These are phyloP conservation scores for Wiebesia pumilae DNA, from an alignment of 1,140 invertebrate species.

Conservation along the genomic window DNA sequence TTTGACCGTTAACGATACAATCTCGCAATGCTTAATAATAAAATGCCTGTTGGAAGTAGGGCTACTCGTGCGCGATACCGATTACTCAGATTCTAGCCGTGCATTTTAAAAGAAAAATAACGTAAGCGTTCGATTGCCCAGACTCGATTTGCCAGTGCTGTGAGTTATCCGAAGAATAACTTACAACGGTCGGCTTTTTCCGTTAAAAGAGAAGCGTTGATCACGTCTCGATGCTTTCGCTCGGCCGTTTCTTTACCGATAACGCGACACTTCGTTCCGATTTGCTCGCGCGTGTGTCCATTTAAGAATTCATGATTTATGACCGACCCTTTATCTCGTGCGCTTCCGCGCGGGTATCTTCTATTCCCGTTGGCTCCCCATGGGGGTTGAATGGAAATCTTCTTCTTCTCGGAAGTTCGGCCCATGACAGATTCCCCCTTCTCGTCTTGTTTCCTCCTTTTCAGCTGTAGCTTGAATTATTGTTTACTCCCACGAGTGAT, in stretches of 20 bases:
- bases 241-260: not conserved
- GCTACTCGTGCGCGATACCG: too few relatives aligned
- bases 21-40: not conserved
- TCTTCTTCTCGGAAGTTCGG: not conserved
- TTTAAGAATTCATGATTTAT: not conserved
- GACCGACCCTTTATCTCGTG: not conserved
- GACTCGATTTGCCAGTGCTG: too few relatives aligned
- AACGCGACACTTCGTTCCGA: not conserved
- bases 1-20: not conserved
- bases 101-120: too few relatives aligned
- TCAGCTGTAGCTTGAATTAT: not conserved
- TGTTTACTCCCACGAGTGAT: not conserved
- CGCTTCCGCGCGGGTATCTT: not conserved
- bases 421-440: not conserved
- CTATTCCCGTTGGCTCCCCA: not conserved
- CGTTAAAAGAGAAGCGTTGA: too few relatives aligned
- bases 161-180: too few relatives aligned
- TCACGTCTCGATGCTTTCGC: too few relatives aligned
- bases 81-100: too few relatives aligned
- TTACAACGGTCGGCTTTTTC: too few relatives aligned
- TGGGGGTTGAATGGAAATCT: constrained; percentile 13
- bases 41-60: not conserved
- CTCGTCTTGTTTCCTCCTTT: not conserved
- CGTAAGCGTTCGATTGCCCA: too few relatives aligned
- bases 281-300: not conserved